A percentile compares a stretch with the other conserved stretches of the same genome.
Conservation (phyloP, 2,888 invertebrate genomes). For the Caenorhabditis sulstoni region DNA sequence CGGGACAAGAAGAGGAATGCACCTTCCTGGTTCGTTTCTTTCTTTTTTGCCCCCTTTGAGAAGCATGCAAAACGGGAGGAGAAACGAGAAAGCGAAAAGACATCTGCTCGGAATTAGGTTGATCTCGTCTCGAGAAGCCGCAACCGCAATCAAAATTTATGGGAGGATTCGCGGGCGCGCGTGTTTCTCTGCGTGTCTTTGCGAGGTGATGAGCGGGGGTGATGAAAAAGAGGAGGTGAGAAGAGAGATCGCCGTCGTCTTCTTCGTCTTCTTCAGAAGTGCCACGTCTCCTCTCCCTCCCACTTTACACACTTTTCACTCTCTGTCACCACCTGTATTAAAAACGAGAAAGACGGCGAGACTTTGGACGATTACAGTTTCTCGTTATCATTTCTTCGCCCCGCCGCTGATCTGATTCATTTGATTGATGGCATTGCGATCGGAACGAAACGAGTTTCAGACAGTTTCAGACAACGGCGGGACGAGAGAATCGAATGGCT, state of each 20-base stretch:
- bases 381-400: conserved; percentile 2
- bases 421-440: conserved; percentile 8
- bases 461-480: neutral
- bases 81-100: conserved; percentile 18
- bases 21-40: conserved; percentile 42
- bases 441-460: conserved; percentile 18
- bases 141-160: conserved; percentile 59
- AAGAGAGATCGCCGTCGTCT: conserved; percentile 35
- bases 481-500: too few species aligned
- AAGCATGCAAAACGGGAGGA: conserved; percentile 14
- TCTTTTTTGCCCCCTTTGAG: conserved; percentile 2
- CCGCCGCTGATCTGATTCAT: conserved; percentile 26
- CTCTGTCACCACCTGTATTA: conserved; percentile 17
- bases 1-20: conserved; percentile 18
- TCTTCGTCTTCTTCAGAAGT: conserved; percentile 18
- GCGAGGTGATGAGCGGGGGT: conserved; percentile 7
- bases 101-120: conserved; percentile 50
- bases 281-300: conserved; percentile 24
- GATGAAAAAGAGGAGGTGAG: conserved; percentile 13
- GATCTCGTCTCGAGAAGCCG: conserved; percentile 21
- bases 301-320: conserved; percentile 37
- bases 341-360: conserved; percentile 7
- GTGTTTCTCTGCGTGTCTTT: conserved; percentile 27
- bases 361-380: conserved; percentile 39
- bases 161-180: neutral